These are phyloP conservation scores for Procambarus virginalis DNA, from an alignment of 1,140 invertebrate species.

Conservation along the genomic window DNA sequence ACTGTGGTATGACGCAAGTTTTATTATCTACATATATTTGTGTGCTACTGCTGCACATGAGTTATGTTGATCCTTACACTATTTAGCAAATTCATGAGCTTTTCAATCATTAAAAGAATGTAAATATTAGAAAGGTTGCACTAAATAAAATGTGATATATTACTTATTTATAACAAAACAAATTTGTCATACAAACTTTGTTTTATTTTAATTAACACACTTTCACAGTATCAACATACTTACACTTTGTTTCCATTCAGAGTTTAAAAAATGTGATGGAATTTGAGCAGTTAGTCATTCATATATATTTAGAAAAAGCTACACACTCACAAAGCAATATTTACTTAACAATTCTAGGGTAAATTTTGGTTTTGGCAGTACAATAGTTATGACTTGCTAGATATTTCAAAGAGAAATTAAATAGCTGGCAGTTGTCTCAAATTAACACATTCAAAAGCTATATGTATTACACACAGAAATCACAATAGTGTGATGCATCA, in stretches of 20 bases:
- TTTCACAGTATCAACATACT: background rate
- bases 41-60: background rate
- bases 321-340: background rate
- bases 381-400: no score
- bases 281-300: background rate
- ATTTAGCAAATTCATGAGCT: background rate
- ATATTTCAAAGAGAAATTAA: no score
- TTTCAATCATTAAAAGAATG: background rate
- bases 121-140: background rate
- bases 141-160: background rate
- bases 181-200: background rate
- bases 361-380: no score
- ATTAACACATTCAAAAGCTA: no score
- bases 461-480: no score
- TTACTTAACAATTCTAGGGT: background rate
- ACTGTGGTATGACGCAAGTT: background rate
- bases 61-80: background rate
- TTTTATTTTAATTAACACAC: no score
- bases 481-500: no score
- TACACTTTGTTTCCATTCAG: background rate
- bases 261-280: background rate
- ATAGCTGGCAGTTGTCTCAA: no score
- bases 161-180: background rate
- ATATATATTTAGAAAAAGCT: background rate
- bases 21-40: background rate